Evolutionary conservation across 2,888 invertebrate genomes (phyloP).

Genomic region (Rhagophthalmus giganteus): DNA sequence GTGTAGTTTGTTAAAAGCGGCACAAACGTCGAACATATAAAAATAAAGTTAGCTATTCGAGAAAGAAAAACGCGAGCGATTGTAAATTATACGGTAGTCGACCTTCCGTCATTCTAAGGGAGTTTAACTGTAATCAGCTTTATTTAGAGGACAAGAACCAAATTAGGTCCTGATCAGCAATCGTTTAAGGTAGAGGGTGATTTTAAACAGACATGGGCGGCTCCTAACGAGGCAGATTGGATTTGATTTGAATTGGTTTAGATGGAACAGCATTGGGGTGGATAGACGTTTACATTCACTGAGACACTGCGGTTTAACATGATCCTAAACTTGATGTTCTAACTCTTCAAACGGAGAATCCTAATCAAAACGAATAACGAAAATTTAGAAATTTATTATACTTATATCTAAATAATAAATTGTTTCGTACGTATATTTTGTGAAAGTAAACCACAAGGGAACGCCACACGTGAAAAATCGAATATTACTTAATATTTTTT

Average conservation of each 20-base stretch:
- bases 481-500: no score
- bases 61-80: conserved; percentile 8
- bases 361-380: conserved; percentile 19
- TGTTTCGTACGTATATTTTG: no score
- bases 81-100: conserved; percentile 21
- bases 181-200: conserved; percentile 51
- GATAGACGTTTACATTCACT: conserved; percentile 45
- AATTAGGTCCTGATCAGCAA: conserved; percentile 54
- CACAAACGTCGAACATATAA: conserved; percentile 1
- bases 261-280: conserved; percentile 53
- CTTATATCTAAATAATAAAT: conserved; percentile 1
- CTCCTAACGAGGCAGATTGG: conserved; percentile 54
- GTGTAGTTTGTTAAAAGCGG: neutral
- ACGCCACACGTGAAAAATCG: no score
- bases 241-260: conserved; percentile 55
- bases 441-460: no score
- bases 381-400: no score
- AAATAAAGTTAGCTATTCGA: conserved; percentile 1
- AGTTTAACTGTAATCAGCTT: conserved; percentile 45
- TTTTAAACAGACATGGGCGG: conserved; percentile 53
- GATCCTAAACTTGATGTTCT: conserved; percentile 22
- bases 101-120: conserved; percentile 17
- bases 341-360: conserved; percentile 17
- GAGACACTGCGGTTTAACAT: conserved; percentile 34
- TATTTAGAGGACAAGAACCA: conserved; percentile 54